phyloP scores from a whole-genome alignment of 2,888 invertebrate genomes.

The Chrysolina americana region DNA sequence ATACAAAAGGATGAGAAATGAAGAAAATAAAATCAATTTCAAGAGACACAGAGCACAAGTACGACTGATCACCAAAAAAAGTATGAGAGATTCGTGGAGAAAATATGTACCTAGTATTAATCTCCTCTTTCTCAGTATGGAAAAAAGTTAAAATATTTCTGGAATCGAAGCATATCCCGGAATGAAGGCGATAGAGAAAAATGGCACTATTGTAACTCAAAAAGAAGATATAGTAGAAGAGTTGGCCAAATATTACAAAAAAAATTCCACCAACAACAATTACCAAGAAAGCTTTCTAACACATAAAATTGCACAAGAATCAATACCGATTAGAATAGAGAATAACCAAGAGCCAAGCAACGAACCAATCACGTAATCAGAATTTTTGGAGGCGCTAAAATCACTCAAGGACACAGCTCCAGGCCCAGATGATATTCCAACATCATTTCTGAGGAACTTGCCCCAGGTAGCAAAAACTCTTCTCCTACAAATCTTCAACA shows the following conservation, averaged over 20 bases:
- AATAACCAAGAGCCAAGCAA: slow-evolving; percentile 14
- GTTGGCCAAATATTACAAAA: too few relatives aligned
- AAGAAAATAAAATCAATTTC: slow-evolving; percentile 10
- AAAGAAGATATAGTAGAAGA: too few relatives aligned
- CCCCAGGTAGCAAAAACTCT: neutral
- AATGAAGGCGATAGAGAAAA: slow-evolving; percentile 24
- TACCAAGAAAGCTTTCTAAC: slow-evolving; percentile 16
- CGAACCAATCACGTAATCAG: slow-evolving; percentile 2
- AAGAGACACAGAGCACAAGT: slow-evolving; percentile 15
- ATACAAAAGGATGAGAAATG: slow-evolving; percentile 1
- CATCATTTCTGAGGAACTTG: slow-evolving; percentile 20
- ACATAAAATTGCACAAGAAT: slow-evolving; percentile 16
- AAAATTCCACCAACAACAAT: slow-evolving; percentile 11
- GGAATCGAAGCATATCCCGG: slow-evolving; percentile 16
- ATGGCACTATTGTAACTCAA: too few relatives aligned
- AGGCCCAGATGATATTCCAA: too few relatives aligned
- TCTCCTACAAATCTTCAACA: slow-evolving; percentile 28
- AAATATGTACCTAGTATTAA: slow-evolving; percentile 19
- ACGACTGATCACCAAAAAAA: slow-evolving; percentile 9
- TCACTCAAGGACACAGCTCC: too few relatives aligned
- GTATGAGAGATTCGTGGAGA: slow-evolving; percentile 22
- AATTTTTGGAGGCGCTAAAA: slow-evolving; percentile 15
- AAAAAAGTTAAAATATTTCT: slow-evolving; percentile 21
- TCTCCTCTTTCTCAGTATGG: slow-evolving; percentile 3
- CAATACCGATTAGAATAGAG: slow-evolving; percentile 19